phyloP scores from a whole-genome alignment of 2,113 vertebrate species.

The Osmerus eperlanus region DNA sequence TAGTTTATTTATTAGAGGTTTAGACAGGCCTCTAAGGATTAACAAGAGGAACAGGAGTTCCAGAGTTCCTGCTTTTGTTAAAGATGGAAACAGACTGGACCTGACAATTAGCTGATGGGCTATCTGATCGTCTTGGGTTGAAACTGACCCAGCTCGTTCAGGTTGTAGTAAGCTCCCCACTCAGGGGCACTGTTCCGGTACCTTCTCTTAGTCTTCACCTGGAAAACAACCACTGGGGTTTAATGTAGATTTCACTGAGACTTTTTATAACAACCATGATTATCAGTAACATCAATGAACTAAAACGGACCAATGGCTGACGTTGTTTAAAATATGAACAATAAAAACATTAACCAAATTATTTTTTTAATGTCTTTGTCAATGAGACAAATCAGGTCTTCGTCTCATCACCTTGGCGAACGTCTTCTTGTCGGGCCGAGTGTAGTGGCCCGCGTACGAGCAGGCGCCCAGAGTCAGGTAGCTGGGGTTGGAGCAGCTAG shows the following conservation, averaged over 20 bases:
- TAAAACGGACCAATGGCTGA: too few relatives aligned
- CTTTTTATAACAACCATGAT: too few relatives aligned
- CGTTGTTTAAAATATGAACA: too few relatives aligned
- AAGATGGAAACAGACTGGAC: not conserved
- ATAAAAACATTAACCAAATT: too few relatives aligned
- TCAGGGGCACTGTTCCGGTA: constrained; percentile 81
- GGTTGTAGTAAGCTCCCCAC: constrained; percentile 87
- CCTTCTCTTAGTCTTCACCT: constrained; percentile 81
- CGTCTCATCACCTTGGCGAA: constrained; percentile 73
- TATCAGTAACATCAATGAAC: too few relatives aligned
- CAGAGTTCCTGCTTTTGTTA: not conserved
- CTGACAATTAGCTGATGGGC: not conserved
- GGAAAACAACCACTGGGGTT: constrained; percentile 51
- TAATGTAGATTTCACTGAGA: too few relatives aligned
- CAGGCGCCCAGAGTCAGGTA: constrained; percentile 81
- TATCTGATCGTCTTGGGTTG: not conserved
- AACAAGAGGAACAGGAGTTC: not conserved
- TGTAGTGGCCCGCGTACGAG: constrained; percentile 76
- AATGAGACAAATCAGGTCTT: not conserved
- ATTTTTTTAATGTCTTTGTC: too few relatives aligned
- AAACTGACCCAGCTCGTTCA: constrained; percentile 86
- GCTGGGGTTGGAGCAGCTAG: constrained; percentile 82
- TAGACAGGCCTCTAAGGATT: too few relatives aligned
- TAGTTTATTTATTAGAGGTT: too few relatives aligned
- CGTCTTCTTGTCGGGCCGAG: constrained; percentile 76